These are phyloP conservation scores for Mnemiopsis leidyi DNA, from an alignment of 37 sponge, comb jelly and placozoan genomes.

Conservation along the genomic window DNA sequence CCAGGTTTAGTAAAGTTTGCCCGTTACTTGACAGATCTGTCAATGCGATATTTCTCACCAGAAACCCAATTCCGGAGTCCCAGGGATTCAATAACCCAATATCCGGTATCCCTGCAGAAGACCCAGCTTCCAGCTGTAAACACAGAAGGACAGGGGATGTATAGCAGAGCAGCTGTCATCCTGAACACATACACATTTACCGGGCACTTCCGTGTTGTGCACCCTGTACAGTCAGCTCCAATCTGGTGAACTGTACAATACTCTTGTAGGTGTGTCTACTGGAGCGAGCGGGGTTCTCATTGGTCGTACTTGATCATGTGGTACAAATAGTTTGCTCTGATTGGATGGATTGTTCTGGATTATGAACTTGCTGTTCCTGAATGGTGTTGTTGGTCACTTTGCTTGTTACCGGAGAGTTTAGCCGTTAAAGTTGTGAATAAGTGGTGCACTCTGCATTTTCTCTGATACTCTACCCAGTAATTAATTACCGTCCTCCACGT, in stretches of 20 bases:
- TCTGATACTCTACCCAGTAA: neutral
- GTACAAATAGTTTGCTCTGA: neutral
- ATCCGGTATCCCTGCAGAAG: no score
- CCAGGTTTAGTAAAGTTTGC: no score
- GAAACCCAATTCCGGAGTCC: neutral
- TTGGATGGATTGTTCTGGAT: neutral
- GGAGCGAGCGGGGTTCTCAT: neutral
- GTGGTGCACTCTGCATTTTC: neutral
- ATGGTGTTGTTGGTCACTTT: neutral
- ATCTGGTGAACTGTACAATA: neutral
- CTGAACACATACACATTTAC: neutral
- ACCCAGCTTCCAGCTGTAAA: no score
- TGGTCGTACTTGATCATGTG: neutral
- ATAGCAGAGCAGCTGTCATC: no score
- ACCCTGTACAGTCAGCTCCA: no score
- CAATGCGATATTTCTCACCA: neutral
- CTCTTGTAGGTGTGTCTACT: neutral
- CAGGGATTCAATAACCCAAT: neutral
- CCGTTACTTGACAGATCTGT: no score
- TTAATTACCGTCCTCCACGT: neutral
- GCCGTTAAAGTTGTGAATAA: neutral
- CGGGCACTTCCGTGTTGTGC: neutral
- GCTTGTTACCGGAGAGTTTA: neutral
- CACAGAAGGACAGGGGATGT: no score
- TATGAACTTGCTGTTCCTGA: neutral